Evolutionary conservation across 1,140 invertebrate species (phyloP), one percentile per base, ranked within the genome.

Genomic region (Drosophila watanabei): DNA sequence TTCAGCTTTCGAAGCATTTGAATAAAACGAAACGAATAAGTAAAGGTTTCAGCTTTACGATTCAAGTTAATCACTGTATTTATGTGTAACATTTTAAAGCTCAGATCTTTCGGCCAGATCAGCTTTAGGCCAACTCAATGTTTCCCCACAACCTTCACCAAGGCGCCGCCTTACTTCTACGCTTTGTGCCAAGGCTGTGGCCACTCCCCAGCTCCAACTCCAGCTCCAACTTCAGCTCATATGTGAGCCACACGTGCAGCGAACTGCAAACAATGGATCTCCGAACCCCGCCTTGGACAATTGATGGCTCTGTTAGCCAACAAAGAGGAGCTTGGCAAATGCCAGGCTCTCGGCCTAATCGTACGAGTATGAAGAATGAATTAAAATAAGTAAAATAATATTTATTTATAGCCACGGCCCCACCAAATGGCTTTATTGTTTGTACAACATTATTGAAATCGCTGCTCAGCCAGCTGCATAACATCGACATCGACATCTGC

Each of bases 341-440:
- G 62, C 65, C 41, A 63, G 46, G 32, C 52, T 28, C 28, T 28
- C 28, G 39, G 62, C 41, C 45, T 59, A 79, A 73, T 84, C 69
- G 45, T 32, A 68, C 33, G 28, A 72, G 66, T 70, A 65, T 71
- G 11, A 68, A 76, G 58, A 59, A 72, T 62, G 70, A 79, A 72
- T 59, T 52, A 75, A 88, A 63, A 75, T 79, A 80, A 78, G 61
- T 80, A 75, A 85, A 79, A 84, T 80, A 79, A 75, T 81, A 73
- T 83, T 81, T 80, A 88, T 88, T 87, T 89, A 90, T 82, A 85
- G 85, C 76, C 48, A 85, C 79, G 84, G 85, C 76, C 51, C n/a
- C 52, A 18, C 62, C 58, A 79, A 85, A 89, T 79, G 79, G 86
- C 78, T 90, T 90, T 82, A 85, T 90, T 89, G 85, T 87, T 83